phyloP scores from a whole-genome alignment of 2,113 vertebrate genomes.

The Apteryx owenii region DNA sequence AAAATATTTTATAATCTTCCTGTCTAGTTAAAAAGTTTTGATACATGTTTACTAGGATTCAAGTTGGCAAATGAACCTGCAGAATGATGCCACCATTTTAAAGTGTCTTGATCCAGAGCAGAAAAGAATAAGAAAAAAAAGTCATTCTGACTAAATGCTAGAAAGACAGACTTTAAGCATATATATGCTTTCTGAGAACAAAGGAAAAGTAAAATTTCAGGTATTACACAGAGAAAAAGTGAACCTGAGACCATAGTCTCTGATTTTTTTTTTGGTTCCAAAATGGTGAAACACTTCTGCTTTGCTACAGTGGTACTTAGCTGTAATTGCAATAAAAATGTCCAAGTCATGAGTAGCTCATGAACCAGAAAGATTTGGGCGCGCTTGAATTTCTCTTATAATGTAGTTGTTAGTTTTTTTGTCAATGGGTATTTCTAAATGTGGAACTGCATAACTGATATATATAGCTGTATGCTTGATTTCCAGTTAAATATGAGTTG shows the following conservation, averaged over 20 bases:
- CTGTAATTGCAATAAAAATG: background rate
- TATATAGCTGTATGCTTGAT: background rate
- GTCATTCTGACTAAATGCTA: background rate
- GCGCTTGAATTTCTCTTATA: background rate
- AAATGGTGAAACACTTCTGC: background rate
- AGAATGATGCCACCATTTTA: background rate
- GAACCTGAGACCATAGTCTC: background rate
- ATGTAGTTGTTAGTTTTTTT: background rate
- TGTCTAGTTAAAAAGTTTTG: background rate
- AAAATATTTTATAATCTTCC: background rate
- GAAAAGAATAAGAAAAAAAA: background rate
- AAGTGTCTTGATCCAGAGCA: background rate
- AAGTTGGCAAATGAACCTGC: background rate
- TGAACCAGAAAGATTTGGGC: background rate
- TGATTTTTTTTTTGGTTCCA: background rate
- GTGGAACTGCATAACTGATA: background rate
- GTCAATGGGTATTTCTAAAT: background rate
- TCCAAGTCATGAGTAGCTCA: background rate
- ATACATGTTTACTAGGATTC: background rate
- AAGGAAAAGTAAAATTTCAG: background rate
- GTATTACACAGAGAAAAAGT: background rate
- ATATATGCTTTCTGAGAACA: background rate
- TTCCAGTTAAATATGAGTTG: background rate
- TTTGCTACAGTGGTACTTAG: background rate
- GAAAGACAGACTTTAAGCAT: background rate